These are phyloP conservation scores for Gorsachius goisagi DNA, from an alignment of 2,113 vertebrate species.

Conservation along the genomic window DNA sequence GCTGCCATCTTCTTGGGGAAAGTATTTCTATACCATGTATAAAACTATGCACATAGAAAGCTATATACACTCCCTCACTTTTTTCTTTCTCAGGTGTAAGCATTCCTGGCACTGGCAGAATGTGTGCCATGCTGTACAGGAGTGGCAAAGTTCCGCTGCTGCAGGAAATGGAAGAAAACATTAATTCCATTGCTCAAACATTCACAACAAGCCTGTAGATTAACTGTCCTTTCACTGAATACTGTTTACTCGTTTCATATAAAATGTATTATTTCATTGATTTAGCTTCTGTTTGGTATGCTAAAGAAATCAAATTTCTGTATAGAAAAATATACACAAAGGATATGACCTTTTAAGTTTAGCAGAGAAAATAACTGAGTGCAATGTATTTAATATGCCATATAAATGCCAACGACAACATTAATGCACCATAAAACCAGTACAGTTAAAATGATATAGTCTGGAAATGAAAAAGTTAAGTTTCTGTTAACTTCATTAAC, in stretches of 20 bases:
- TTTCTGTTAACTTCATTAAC: slow-evolving; percentile 50
- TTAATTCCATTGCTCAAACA: background rate
- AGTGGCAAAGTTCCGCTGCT: background rate
- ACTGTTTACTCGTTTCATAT: background rate
- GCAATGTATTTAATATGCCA: slow-evolving; percentile 50
- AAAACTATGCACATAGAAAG: background rate
- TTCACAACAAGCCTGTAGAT: slow-evolving; percentile 26
- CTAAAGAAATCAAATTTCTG: slow-evolving; percentile 53
- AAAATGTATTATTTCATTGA: slow-evolving; percentile 32
- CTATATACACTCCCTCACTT: background rate
- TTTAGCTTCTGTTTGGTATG: slow-evolving; percentile 44
- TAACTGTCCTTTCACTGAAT: slow-evolving; percentile 33
- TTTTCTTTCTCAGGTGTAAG: background rate
- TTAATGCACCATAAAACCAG: slow-evolving; percentile 55
- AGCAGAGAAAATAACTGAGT: slow-evolving; percentile 50
- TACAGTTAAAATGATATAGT: slow-evolving; percentile 50
- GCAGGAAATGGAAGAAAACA: slow-evolving; percentile 4
- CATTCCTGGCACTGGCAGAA: background rate
- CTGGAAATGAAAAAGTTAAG: slow-evolving; percentile 59
- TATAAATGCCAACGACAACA: slow-evolving; percentile 57
- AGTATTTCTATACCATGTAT: background rate
- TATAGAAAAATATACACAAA: slow-evolving; percentile 51
- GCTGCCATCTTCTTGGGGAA: slow-evolving; percentile 39
- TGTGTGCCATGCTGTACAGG: background rate
- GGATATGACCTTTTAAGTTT: slow-evolving; percentile 67